Evolutionary conservation across 2,888 invertebrate species (phyloP), one percentile per base, ranked within the genome.

Genomic region (Sycophila texana): DNA sequence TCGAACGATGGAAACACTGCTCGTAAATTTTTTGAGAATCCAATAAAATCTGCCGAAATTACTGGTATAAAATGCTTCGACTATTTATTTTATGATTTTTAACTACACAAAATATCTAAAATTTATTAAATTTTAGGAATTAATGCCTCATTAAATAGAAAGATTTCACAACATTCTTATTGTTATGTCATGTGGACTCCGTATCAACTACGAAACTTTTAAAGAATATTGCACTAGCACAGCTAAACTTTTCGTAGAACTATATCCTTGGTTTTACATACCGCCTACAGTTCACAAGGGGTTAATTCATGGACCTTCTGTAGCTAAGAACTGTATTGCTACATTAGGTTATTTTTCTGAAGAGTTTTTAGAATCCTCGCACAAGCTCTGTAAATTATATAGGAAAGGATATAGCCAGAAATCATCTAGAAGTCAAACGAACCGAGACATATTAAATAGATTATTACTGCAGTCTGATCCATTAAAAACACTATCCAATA

Each of bases 231-330:
- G 65, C 16, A 22, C n/a, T 63, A 20, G 4, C 5, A n/a, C 67
- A 49, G 10, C 66, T 58, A 67, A 70, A 67, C n/a, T n/a, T n/a
- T n/a, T n/a, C n/a, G n/a, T n/a, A n/a, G n/a, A n/a, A n/a, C n/a
- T n/a, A n/a, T n/a, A n/a, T n/a, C n/a, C n/a, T n/a, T n/a, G n/a
- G n/a, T n/a, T n/a, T 22, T 78, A 78, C 22, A 78, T 78, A 67
- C 73, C 73, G 14, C 73, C 78, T 10, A 73, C 51, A 16, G 67
- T 72, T 10, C 67, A 78, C 49, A 73, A 78, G 67, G 58, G 74
- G n/a, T 51, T 78, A 39, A 61, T 78, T 16, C 74, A 78, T 74
- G 68, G 73, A 39, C 5, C 66, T 13, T 63, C 55, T 13, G 13
- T 77, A 1, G 26, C 51, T 22, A 30, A 16, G 26, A 16, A 77